Conservation (phyloP, 2,888 invertebrate genomes). For the Nomada ruficornis region DNA sequence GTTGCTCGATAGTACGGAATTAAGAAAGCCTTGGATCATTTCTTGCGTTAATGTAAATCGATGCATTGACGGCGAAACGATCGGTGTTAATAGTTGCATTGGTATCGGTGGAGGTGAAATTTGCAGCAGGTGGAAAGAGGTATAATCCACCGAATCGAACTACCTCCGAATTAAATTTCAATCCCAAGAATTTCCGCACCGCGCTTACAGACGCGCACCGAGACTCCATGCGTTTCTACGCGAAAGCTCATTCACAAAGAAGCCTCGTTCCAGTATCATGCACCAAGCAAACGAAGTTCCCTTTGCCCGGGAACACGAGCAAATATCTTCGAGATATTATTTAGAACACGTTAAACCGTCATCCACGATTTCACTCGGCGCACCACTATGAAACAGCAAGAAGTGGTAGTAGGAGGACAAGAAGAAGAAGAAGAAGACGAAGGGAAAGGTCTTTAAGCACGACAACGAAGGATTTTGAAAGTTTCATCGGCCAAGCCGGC, state of each 20-base stretch:
- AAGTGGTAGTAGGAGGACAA: background rate
- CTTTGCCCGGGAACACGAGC: background rate
- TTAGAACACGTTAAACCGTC: conserved; percentile 15
- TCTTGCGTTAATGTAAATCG: too few species aligned
- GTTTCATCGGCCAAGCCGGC: conserved; percentile 36
- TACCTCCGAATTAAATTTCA: too few species aligned
- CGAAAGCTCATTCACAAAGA: conserved; percentile 7
- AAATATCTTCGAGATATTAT: conserved; percentile 36
- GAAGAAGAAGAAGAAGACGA: too few species aligned
- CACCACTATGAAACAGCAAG: background rate
- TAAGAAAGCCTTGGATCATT: too few species aligned
- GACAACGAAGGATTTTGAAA: conserved; percentile 34
- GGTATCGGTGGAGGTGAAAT: too few species aligned
- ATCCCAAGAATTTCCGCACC: background rate
- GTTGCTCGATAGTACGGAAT: background rate
- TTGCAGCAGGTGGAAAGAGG: too few species aligned
- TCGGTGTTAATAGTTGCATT: too few species aligned
- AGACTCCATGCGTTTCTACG: background rate
- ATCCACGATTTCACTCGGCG: background rate
- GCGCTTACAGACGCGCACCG: background rate
- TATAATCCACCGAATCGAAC: too few species aligned
- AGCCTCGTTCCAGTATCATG: background rate
- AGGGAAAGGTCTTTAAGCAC: background rate
- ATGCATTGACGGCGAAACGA: too few species aligned
- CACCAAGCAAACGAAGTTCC: conserved; percentile 2